Conservation (phyloP, 92 coral and sea anemone genomes). For the Phenganax stokvisi region DNA sequence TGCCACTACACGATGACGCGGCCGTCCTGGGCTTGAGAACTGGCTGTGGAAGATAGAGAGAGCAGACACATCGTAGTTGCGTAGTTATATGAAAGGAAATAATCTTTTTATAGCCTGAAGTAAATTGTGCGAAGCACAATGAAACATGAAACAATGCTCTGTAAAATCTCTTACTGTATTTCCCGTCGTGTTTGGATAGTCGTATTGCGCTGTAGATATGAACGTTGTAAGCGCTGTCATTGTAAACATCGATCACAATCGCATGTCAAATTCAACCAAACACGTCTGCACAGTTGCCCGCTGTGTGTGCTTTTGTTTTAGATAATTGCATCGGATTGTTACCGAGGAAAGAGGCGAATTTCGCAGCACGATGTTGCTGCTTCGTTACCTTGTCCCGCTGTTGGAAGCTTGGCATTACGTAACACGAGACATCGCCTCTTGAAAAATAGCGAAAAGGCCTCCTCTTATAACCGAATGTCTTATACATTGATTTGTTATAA, state of each 20-base stretch:
- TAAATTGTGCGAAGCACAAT: conserved; percentile 22
- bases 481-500: too few species aligned
- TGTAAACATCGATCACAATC: conserved; percentile 13
- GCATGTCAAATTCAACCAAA: conserved; percentile 16
- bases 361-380: neutral
- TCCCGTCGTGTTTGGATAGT: conserved; percentile 20
- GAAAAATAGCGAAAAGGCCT: neutral
- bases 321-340: conserved; percentile 20
- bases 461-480: neutral
- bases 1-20: conserved; percentile 7
- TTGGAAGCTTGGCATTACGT: conserved; percentile 21
- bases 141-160: conserved; percentile 19
- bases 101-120: conserved; percentile 20
- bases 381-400: neutral
- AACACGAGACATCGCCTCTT: conserved; percentile 15
- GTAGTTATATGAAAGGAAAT: neutral
- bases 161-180: conserved; percentile 8
- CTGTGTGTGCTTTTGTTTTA: conserved; percentile 13
- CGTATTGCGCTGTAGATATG: conserved; percentile 12
- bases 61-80: neutral
- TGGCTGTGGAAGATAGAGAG: neutral
- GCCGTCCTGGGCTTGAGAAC: conserved; percentile 12
- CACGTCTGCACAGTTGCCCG: conserved; percentile 12
- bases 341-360: neutral
- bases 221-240: conserved; percentile 22